Percentiles rank a stretch among this genome's conserved stretches.
Evolutionary conservation across 2,888 invertebrate species (phyloP).

Genomic region (Yponomeuta cagnagella): DNA sequence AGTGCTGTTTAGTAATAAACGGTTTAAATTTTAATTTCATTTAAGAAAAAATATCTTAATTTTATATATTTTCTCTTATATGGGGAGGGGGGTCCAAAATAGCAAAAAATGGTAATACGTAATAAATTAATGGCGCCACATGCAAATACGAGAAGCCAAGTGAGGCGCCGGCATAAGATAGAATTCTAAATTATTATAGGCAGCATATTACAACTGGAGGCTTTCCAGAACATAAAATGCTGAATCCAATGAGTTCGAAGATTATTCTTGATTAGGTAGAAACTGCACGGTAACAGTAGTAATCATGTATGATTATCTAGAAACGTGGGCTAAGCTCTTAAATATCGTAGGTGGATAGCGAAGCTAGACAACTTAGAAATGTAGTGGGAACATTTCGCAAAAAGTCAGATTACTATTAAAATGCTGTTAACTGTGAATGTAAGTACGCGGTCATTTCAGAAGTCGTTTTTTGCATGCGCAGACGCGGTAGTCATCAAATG

Average conservation of each 20-base stretch:
- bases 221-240: neutral
- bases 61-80: too few relatives aligned
- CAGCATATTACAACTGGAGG: constrained; percentile 8
- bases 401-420: constrained; percentile 10
- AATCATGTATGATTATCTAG: neutral
- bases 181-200: constrained; percentile 39
- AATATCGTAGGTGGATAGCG: neutral
- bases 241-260: neutral
- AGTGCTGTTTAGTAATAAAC: too few relatives aligned
- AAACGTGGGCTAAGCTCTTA: neutral
- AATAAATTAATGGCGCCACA: too few relatives aligned
- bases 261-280: constrained; percentile 2
- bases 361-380: neutral
- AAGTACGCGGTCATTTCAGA: constrained; percentile 9
- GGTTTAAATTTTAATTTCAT: too few relatives aligned
- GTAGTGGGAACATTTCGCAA: constrained; percentile 13
- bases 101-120: too few relatives aligned
- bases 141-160: too few relatives aligned
- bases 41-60: too few relatives aligned
- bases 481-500: neutral
- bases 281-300: neutral
- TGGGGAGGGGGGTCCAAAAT: too few relatives aligned
- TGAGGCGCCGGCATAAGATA: neutral
- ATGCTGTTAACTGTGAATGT: constrained; percentile 6
- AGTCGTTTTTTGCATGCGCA: neutral